Evolutionary conservation across 2,113 vertebrate species (phyloP).

Genomic region (Alligator mississippiensis): DNA sequence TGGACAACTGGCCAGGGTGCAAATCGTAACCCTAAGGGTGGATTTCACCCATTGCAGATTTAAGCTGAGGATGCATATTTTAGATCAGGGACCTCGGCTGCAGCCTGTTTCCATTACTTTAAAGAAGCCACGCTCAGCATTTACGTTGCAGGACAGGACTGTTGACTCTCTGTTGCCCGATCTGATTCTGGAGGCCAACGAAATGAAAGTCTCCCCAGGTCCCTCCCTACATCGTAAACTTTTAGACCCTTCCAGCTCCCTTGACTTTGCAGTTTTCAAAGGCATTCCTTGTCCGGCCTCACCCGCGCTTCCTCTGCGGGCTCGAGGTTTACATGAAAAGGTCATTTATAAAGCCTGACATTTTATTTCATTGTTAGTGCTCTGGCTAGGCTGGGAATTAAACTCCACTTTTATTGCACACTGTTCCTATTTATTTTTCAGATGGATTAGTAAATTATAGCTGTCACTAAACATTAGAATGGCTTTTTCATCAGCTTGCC

Average conservation of each 20-base stretch:
- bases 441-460: constrained; percentile 8
- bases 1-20: rapidly evolving
- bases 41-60: rapidly evolving
- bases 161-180: not conserved
- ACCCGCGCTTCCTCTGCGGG: not conserved
- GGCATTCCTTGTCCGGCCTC: not conserved
- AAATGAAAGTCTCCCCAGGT: not conserved
- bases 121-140: not conserved
- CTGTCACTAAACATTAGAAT: not conserved
- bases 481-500: not conserved
- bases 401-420: not conserved
- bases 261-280: not conserved
- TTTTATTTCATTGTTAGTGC: not conserved
- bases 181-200: not conserved
- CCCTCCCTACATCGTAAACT: not conserved
- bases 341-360: not conserved
- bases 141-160: not conserved
- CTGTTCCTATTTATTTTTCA: constrained; percentile 1
- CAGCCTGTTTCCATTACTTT: not conserved
- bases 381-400: not conserved
- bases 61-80: not conserved
- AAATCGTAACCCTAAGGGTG: rapidly evolving
- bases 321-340: not conserved
- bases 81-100: not conserved
- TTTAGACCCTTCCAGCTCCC: not conserved